Percentiles rank a stretch among this genome's conserved stretches.
These are phyloP conservation scores for Papilio polytes DNA, from an alignment of 1,140 invertebrate species.

Conservation along the genomic window DNA sequence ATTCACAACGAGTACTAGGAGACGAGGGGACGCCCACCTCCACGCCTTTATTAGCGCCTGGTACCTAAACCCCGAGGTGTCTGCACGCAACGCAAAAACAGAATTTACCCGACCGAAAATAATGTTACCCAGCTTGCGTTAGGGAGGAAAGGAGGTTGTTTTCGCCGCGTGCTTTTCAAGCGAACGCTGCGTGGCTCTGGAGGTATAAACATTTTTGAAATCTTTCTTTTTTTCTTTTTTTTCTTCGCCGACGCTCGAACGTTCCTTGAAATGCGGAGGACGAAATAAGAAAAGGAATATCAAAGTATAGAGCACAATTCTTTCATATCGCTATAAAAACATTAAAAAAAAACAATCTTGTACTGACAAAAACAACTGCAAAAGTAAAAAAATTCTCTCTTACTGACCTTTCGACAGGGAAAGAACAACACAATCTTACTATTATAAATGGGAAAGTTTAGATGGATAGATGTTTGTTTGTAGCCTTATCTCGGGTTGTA, in stretches of 20 bases:
- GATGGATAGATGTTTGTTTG: too few relatives aligned
- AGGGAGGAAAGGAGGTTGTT: slow-evolving; percentile 29
- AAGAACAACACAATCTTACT: too few relatives aligned
- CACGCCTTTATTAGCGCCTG: slow-evolving; percentile 71
- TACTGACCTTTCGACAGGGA: too few relatives aligned
- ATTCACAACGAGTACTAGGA: slow-evolving; percentile 51
- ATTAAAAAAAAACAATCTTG: background rate
- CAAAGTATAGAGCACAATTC: background rate
- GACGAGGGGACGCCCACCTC: slow-evolving; percentile 66
- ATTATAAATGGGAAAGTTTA: too few relatives aligned
- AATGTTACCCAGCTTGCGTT: slow-evolving; percentile 53
- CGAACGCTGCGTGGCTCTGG: slow-evolving; percentile 6
- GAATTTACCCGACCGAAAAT: slow-evolving; percentile 62
- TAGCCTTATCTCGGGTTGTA: too few relatives aligned
- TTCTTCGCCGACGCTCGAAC: slow-evolving; percentile 3
- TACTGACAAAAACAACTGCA: too few relatives aligned
- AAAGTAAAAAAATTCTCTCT: too few relatives aligned
- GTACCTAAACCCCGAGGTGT: slow-evolving; percentile 64
- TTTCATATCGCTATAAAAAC: background rate
- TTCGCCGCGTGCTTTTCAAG: slow-evolving; percentile 29
- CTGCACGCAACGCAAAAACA: slow-evolving; percentile 68
- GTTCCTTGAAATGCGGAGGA: background rate
- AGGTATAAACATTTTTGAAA: slow-evolving; percentile 34
- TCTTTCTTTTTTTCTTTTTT: background rate
- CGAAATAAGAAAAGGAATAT: slow-evolving; percentile 2